Percentiles rank a stretch among this genome's conserved stretches.
These are phyloP conservation scores for Cerceris ruficornis DNA, from an alignment of 2,888 invertebrate species.

Conservation along the genomic window DNA sequence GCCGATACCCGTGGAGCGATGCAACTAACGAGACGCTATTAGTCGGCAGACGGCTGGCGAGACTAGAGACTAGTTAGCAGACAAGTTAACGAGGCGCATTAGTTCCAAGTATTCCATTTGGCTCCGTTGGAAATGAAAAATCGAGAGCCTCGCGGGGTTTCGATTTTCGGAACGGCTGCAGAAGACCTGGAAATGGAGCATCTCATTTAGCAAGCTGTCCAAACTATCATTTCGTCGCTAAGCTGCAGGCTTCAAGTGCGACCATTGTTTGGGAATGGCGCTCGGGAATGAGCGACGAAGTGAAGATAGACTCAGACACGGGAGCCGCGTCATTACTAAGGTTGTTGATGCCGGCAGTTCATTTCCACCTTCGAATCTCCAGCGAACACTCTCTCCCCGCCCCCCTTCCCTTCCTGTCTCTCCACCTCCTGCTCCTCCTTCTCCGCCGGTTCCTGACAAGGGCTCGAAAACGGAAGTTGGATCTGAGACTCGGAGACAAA, in stretches of 20 bases:
- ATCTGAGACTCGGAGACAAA: slow-evolving; percentile 76
- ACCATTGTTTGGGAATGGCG: slow-evolving; percentile 76
- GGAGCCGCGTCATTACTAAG: slow-evolving; percentile 74
- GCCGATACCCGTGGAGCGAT: not conserved
- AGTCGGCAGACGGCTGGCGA: slow-evolving; percentile 8
- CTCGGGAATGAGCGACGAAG: slow-evolving; percentile 71
- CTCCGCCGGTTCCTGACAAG: slow-evolving; percentile 49
- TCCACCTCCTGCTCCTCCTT: slow-evolving; percentile 42
- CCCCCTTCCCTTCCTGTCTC: slow-evolving; percentile 56
- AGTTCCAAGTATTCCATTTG: slow-evolving; percentile 42
- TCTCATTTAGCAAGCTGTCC: slow-evolving; percentile 75
- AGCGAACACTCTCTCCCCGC: slow-evolving; percentile 66
- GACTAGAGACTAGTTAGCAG: slow-evolving; percentile 47
- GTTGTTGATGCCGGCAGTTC: slow-evolving; percentile 76
- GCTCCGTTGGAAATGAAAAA: slow-evolving; percentile 53
- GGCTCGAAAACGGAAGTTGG: slow-evolving; percentile 68
- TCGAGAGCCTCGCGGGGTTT: slow-evolving; percentile 47
- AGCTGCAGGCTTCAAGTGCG: slow-evolving; percentile 72
- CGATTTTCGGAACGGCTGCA: slow-evolving; percentile 64
- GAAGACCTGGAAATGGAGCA: slow-evolving; percentile 65
- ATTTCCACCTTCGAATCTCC: slow-evolving; percentile 76
- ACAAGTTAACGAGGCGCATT: slow-evolving; percentile 49
- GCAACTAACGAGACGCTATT: not conserved
- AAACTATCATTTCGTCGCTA: slow-evolving; percentile 74
- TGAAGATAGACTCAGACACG: slow-evolving; percentile 71